Evolutionary conservation across 2,888 invertebrate species (phyloP).

Genomic region (Drosophila nigricruria): DNA sequence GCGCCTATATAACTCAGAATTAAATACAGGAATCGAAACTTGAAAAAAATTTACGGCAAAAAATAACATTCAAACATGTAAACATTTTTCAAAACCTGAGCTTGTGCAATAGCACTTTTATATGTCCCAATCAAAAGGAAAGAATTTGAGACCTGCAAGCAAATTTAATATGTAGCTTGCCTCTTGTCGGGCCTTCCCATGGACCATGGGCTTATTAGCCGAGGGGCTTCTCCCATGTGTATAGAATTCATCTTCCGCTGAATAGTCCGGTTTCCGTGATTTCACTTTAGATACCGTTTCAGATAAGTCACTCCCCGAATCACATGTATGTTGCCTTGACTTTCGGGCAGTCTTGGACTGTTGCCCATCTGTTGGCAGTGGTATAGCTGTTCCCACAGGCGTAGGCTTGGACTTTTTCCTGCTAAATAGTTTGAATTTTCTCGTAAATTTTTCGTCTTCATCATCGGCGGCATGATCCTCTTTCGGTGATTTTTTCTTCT

Average conservation of each 20-base stretch:
- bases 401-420: background rate
- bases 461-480: background rate
- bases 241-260: background rate
- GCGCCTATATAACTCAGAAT: background rate
- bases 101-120: background rate
- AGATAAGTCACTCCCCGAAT: background rate
- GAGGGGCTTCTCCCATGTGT: background rate
- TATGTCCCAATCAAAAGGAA: too few relatives aligned
- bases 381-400: background rate
- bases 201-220: background rate
- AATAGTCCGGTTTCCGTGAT: background rate
- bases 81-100: background rate
- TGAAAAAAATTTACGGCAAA: too few relatives aligned
- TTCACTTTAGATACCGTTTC: too few relatives aligned
- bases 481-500: too few relatives aligned
- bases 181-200: too few relatives aligned
- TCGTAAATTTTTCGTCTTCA: too few relatives aligned
- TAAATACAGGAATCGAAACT: too few relatives aligned
- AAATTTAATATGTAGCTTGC: too few relatives aligned
- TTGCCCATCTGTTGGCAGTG: background rate
- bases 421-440: too few relatives aligned
- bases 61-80: too few relatives aligned
- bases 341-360: background rate
- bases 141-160: too few relatives aligned
- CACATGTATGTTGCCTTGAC: background rate